Evolutionary conservation across 2,797 vertebrate genomes (phyloP), one percentile per base, ranked within the genome.

Genomic region (Etheostoma perlongum): DNA sequence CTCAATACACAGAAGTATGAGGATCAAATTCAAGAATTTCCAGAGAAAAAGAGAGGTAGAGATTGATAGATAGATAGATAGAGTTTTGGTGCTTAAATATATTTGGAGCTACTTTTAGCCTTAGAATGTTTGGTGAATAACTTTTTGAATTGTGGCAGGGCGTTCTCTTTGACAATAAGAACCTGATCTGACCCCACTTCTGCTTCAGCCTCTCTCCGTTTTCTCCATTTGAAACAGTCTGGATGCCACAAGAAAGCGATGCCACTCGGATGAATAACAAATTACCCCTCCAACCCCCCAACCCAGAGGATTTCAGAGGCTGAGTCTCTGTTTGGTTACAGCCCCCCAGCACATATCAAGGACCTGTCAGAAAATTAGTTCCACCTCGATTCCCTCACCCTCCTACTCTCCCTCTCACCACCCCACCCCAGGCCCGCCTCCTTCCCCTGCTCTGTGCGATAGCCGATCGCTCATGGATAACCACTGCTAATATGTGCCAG

Each of bases 361-460:
- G 70, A 78, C 60, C 78, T 87, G 87, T 90, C 90, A 88, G 77
- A 79, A 88, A 88, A 90, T 88, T 83, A 61, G 87, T 91, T 90
- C 85, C 85, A 80, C 62, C 72, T 87, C 76, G n/a, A 53, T 86
- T 85, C 84, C 58, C 71, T 58, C 74, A 36, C 74, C 76, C 67
- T 51, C 82, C 76, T 53, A 70, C 48, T 73, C 52, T 23, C 49
- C 69, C 73, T 72, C 72, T 67, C 68, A 48, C 23, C 60, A 27
- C 62, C 61, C 40, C 40, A 42, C 46, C 64, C 57, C 5, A 10
- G 16, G 25, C 74, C 72, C 13, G 21, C 80, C 81, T 74, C 48
- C 61, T 78, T 70, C 58, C 53, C 42, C 74, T 82, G 64, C 62
- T 79, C 76, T 4, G 44, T 40, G 78, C 7, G 55, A 80, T 81